Evolutionary conservation across 2,113 vertebrate genomes (phyloP), one percentile per base, ranked within the genome.

Genomic region (Herpetotheres cachinnans): DNA sequence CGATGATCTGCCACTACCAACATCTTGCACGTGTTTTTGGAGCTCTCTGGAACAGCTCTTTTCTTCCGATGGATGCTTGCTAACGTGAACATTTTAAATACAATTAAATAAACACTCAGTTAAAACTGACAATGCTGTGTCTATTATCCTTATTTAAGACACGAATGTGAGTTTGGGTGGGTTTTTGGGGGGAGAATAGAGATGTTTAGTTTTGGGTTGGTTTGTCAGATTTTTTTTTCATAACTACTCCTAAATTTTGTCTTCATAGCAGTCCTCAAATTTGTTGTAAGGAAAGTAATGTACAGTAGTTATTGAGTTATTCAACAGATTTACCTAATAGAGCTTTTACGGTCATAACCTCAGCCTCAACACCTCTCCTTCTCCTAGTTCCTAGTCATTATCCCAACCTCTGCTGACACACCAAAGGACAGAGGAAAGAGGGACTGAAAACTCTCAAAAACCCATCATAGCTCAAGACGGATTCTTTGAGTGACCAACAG

Each of bases 1-100:
- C 99, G 99, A 96, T 99, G 99, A 94, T 99, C 99, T 38, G 99
- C 99, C 20, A 99, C 99, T 78, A 99, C 98, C 95, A 99, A 80
- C 96, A 99, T 97, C 50, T 99, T 98, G 92, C 99, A 99, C 0
- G 99, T 99, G 91, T 99, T 99, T 97, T 98, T 99, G 93, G 97
- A 97, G 65, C 97, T 98, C 77, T 99, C 97, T 6, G 98, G 97
- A 15, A 63, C 7, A 1, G 97, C 46, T 93, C 98, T 98, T 97
- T 98, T 99, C 94, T 98, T 98, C 89, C 99, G 98, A 89, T 93
- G 98, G 54, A 96, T 85, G 92, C 83, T 78, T 93, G 81, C 98
- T 98, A 95, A 80, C 38, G 80, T 54, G 80, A 98, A 74, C 54
- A 77, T 97, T 81, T 94, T 36, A 96, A 73, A 88, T 86, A 94